Base-by-base conservation (phyloP, 2,797 vertebrate species). In the Sarcoramphus papa region DNA sequence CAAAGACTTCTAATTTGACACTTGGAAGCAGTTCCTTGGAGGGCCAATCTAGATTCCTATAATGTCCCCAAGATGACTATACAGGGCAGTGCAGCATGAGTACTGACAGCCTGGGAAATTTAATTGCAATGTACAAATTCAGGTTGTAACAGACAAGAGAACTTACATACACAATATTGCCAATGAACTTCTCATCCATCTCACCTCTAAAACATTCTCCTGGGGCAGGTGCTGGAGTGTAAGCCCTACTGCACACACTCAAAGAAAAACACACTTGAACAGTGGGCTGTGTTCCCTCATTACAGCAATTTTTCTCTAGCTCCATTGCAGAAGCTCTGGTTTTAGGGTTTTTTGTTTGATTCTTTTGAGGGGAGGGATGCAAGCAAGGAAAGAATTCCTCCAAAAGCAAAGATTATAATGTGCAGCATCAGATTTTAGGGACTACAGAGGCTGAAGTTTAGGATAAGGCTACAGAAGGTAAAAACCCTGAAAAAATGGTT, bases 1-100 rank as follows among this genome's bases (percentile, higher is more conserved):
- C 83, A 65, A 76, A 89, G 47, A 63, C 53, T 88, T 90, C 63
- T 82, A 73, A 80, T 77, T 78, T 65, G 67, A 85, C 70, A 87
- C 37, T 22, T 74, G 56, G 54, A 60, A 80, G 35, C 54, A 92
- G 88, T 14, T 90, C 78, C 67, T 79, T 19, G 3, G 48, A 95
- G 50, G 72, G 14, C 37, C 47, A 88, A 81, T 53, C 64, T 7
- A 62, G 33, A 93, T 79, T 84, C 47, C n/a, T 53, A 53, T 28
- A 33, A 37, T 5, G 9, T 37, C 53, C 74, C 41, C 77, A 37
- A 22, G 85, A 62, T 22, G 28, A 24, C 20, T 19, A n/a, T 35
- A 35, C 18, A 59, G 78, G 17, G 63, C 60, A 93, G 35, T 19
- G 24, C 16, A 85, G 54, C 31, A 28, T 24, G 5, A 88, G 8